Percentiles rank a stretch among this genome's conserved stretches.
Conservation (phyloP, 2,888 invertebrate genomes). For the Eubasilissa splendida region DNA sequence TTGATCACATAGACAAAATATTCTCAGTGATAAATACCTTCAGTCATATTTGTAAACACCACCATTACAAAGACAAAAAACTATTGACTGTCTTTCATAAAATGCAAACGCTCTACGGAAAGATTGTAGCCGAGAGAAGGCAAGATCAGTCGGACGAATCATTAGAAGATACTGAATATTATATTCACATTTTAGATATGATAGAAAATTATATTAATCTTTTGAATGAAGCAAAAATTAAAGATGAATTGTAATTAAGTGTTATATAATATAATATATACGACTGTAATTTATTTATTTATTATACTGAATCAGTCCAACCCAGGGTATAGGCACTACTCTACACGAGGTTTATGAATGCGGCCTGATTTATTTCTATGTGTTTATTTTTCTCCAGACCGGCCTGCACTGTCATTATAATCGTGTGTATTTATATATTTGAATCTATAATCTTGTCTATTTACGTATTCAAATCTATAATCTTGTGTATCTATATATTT, state of each 20-base stretch:
- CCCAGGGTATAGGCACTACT: no score
- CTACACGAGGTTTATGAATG: no score
- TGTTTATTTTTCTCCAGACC: no score
- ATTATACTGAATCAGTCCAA: no score
- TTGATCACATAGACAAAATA: constrained; percentile 55
- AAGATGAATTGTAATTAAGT: constrained; percentile 53
- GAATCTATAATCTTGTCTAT: no score
- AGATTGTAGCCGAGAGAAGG: constrained; percentile 36
- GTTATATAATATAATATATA: not conserved
- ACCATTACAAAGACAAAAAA: constrained; percentile 56
- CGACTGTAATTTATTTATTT: no score
- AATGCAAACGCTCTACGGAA: constrained; percentile 53
- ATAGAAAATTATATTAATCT: constrained; percentile 54
- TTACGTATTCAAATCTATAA: no score
- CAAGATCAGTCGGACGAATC: constrained; percentile 30
- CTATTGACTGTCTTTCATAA: constrained; percentile 53
- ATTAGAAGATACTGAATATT: constrained; percentile 50
- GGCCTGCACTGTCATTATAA: no score
- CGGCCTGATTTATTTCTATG: no score
- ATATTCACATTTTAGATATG: constrained; percentile 50
- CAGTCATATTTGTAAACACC: constrained; percentile 55
- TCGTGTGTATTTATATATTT: no score
- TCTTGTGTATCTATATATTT: no score
- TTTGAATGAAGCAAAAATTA: constrained; percentile 54
- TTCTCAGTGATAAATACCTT: constrained; percentile 54